A percentile compares a stretch with the other conserved stretches of the same genome.
Conservation (phyloP, 2,888 invertebrate species). For the Rhopalosiphum nymphaeae region DNA sequence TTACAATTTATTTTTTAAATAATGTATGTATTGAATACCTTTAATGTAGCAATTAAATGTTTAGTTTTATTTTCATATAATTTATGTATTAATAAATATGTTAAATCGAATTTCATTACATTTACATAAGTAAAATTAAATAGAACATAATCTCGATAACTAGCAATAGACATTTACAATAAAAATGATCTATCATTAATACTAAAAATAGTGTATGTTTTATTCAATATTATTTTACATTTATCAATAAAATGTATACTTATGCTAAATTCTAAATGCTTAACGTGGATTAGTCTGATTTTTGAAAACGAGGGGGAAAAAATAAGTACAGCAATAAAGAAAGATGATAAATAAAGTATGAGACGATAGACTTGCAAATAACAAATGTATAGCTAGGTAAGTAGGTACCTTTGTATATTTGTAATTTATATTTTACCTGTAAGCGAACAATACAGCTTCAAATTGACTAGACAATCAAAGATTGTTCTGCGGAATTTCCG, state of each 20-base stretch:
- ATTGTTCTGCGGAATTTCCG: background rate
- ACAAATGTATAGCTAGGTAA: background rate
- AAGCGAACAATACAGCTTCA: conserved; percentile 25
- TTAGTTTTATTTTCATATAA: background rate
- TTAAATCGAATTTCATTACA: background rate
- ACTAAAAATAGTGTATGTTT: background rate
- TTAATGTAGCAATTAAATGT: background rate
- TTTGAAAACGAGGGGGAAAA: background rate
- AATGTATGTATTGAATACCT: background rate
- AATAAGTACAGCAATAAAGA: background rate
- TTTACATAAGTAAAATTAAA: background rate
- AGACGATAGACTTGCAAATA: background rate
- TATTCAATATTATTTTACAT: background rate
- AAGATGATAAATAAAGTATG: background rate
- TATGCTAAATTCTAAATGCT: background rate
- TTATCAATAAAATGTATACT: background rate
- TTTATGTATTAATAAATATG: background rate
- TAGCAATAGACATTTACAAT: background rate
- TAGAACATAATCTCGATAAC: background rate
- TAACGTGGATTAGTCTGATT: background rate
- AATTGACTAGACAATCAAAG: conserved; percentile 7
- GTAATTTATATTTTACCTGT: conserved; percentile 18
- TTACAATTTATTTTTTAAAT: background rate
- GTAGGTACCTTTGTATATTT: background rate
- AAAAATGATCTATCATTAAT: background rate